Percentiles rank a stretch among this genome's conserved stretches.
Conservation (phyloP, 2,888 invertebrate species). For the Didymodactylos carnosus region DNA sequence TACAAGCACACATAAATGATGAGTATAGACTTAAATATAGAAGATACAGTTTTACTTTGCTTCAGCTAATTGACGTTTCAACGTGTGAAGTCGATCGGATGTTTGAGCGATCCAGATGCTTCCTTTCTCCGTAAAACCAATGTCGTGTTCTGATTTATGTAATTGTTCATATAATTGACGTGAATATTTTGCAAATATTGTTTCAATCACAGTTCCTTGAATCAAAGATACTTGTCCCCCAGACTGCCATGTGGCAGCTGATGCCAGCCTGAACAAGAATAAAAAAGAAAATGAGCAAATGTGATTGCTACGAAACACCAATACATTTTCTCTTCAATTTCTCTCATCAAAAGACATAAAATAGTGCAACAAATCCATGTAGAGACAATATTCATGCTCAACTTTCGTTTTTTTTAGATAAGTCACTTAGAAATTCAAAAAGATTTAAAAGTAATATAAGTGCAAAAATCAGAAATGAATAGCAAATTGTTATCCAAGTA, state of each 20-base stretch:
- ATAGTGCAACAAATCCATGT: too few species aligned
- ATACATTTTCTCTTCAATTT: too few species aligned
- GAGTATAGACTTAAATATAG: not conserved
- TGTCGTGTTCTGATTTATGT: constrained; percentile 19
- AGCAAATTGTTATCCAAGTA: too few species aligned
- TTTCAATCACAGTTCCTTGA: constrained; percentile 47
- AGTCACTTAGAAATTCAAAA: too few species aligned
- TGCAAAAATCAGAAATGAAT: too few species aligned
- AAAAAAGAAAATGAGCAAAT: too few species aligned
- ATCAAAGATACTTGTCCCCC: constrained; percentile 28
- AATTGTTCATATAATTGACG: constrained; percentile 25
- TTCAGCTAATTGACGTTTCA: constrained; percentile 1
- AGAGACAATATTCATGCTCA: too few species aligned
- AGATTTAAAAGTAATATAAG: too few species aligned
- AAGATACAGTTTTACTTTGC: not conserved
- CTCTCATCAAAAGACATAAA: too few species aligned
- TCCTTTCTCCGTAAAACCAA: constrained; percentile 6
- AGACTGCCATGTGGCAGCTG: constrained; percentile 32
- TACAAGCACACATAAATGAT: constrained; percentile 20
- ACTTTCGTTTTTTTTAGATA: too few species aligned
- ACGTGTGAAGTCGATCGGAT: constrained; percentile 4
- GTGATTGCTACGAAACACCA: too few species aligned
- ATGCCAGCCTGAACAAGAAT: constrained; percentile 27
- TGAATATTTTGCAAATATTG: constrained; percentile 38
- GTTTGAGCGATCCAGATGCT: constrained; percentile 11